phyloP scores from a whole-genome alignment of 2,888 invertebrate species.

The Cantharis nigra region DNA sequence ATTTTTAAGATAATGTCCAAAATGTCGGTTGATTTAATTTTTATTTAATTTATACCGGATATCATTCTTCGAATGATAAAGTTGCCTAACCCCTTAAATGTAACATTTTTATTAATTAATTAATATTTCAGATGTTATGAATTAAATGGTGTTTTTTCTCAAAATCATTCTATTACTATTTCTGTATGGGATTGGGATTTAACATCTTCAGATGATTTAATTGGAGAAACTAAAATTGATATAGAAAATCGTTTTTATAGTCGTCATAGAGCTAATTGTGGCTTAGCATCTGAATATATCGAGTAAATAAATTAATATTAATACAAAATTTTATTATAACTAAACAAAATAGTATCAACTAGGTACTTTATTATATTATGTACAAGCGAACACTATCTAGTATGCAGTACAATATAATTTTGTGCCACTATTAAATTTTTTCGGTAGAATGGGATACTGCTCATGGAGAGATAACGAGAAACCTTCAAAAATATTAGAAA shows the following conservation, averaged over 20 bases:
- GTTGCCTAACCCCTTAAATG: too few species aligned
- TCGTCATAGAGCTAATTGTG: constrained; percentile 78
- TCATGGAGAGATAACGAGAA: constrained; percentile 77
- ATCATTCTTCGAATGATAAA: too few species aligned
- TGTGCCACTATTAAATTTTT: too few species aligned
- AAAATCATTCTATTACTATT: constrained; percentile 74
- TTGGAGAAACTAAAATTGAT: constrained; percentile 85
- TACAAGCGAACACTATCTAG: too few species aligned
- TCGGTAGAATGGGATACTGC: constrained; percentile 65
- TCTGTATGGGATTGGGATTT: constrained; percentile 78
- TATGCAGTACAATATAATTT: too few species aligned
- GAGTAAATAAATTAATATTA: constrained; percentile 58
- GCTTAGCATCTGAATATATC: constrained; percentile 71
- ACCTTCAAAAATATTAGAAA: constrained; percentile 73
- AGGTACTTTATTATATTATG: too few species aligned
- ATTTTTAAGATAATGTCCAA: too few species aligned
- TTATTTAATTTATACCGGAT: too few species aligned
- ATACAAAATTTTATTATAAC: constrained; percentile 25
- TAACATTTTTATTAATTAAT: too few species aligned
- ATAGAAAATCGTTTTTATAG: constrained; percentile 85
- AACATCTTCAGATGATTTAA: constrained; percentile 72
- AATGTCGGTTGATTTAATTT: too few species aligned
- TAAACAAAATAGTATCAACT: not conserved
- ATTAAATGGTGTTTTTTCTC: constrained; percentile 72
- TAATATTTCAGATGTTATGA: constrained; percentile 67